Conservation (phyloP, 2,113 vertebrate genomes). For the Trachemys scripta region DNA sequence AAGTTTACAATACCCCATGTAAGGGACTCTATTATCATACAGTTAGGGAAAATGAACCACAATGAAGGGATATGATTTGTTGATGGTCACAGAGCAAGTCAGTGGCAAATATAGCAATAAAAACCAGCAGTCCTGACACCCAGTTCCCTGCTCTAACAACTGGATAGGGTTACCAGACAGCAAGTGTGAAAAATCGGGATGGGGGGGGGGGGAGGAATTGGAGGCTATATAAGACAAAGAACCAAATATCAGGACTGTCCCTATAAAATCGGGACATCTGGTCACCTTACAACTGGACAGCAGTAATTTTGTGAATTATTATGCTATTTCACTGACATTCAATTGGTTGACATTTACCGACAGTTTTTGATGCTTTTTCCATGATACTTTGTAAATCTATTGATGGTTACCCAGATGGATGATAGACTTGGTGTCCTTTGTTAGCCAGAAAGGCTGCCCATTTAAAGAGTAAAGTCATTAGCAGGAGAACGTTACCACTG, state of each 20-base stretch:
- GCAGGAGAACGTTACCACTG: neutral
- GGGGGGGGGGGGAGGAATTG: no score
- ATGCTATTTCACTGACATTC: neutral
- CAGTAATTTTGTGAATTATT: neutral
- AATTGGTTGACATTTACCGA: neutral
- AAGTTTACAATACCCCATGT: neutral
- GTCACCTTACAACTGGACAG: neutral
- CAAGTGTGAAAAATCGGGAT: no score
- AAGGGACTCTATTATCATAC: neutral
- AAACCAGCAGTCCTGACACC: neutral
- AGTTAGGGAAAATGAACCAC: neutral
- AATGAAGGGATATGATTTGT: neutral
- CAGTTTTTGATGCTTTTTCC: neutral
- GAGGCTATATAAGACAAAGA: no score
- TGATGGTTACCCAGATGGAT: neutral
- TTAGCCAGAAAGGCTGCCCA: neutral
- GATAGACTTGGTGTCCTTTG: fast-evolving
- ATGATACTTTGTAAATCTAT: neutral
- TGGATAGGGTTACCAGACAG: no score
- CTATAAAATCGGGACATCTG: no score
- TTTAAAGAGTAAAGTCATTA: neutral
- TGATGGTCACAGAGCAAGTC: neutral
- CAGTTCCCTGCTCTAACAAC: neutral
- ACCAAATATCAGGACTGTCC: no score
- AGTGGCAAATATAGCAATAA: neutral